Base-by-base conservation (phyloP, 1,140 invertebrate genomes). In the Belonocnema kinseyi region DNA sequence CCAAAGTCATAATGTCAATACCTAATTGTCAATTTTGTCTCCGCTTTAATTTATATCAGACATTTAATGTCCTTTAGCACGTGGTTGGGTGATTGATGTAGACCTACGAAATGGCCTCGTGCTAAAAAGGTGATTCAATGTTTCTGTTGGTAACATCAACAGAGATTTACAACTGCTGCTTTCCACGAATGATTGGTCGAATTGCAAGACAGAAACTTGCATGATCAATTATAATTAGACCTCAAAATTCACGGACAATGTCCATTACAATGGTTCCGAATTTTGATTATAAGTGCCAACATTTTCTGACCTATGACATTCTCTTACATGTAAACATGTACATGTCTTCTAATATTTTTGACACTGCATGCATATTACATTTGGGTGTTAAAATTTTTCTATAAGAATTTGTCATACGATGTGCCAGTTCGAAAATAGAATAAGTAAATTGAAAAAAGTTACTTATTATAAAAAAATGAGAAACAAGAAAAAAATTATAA, bases 101-200 rank as follows among this genome's bases (percentile, higher is more conserved):
- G 61, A 66, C 33, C 61, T 66, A 73, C 16, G 33, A 66, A 80
- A 79, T 66, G 81, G 72, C 79, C 81, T 81, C 77, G 77, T 78
- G 61, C 71, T 53, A 77, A 70, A 80, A 74, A 58, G 52, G 46
- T 83, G 79, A 83, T 77, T 85, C 74, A 78, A 72, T 50, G 33
- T 46, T 52, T 46, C 46, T 46, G 72, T 53, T 58, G 73, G 40
- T 51, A 54, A 72, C 56, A 54, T 54, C 56, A 46, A 77, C 66
- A 40, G 66, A 81, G 79, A 85, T 85, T 82, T 85, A 85, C 74
- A 56, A 50, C 21, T 74, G 21, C 76, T 74, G 74, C 46, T 77
- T 72, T 72, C 72, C 51, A 77, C 76, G 70, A 85, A 85, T 83
- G 72, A 85, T 83, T 83, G 75, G 76, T 77, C 76, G 70, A 66